Evolutionary conservation across 2,797 vertebrate species (phyloP), one percentile per base, ranked within the genome.

Genomic region (Petrocephalus schoutedeni): DNA sequence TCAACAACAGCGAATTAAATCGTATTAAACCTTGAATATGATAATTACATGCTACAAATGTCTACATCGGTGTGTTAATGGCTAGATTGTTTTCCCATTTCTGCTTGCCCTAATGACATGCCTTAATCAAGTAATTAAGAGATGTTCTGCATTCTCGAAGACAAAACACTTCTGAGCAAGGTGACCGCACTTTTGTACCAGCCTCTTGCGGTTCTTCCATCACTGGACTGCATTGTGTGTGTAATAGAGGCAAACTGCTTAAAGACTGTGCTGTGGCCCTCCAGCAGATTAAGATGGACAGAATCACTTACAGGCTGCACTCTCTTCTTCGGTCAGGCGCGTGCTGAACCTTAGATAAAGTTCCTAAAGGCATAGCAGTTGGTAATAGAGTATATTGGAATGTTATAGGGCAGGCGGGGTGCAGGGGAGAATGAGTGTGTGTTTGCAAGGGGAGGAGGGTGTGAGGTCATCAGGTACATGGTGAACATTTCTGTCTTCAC

Each of bases 391-490:
- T 32, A 53, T 87, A 74, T 71, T 53, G 49, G 12, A 14, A 14
- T 8, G 23, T 85, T 32, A 36, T 32, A 57, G 84, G 54, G 84
- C 56, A 14, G 8, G 14, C 58, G 84, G 53, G 32, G 89, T 89
- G 85, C 89, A 90, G 90, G 84, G 51, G 87, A 88, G 88, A 89
- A 77, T 53, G 41, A 64, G 53, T 49, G 21, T 89, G 88, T 64
- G 58, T 89, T 88, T 87, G 90, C 74, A 32, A 67, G 67, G 86
- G 89, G 58, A 77, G 84, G 89, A 87, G 45, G 85, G 88, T 86
- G 90, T 87, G 90, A 67, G 90, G 23, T 64, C 23, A 41, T 41
- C 32, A 0, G 4, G 32, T 41, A 41, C 67, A 16, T 41, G 32
- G 28, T 74, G 14, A 32, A 74, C 67, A 19, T 32, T 41, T 19